phyloP scores from a whole-genome alignment of 2,113 vertebrate genomes.

The Shinisaurus crocodilurus region DNA sequence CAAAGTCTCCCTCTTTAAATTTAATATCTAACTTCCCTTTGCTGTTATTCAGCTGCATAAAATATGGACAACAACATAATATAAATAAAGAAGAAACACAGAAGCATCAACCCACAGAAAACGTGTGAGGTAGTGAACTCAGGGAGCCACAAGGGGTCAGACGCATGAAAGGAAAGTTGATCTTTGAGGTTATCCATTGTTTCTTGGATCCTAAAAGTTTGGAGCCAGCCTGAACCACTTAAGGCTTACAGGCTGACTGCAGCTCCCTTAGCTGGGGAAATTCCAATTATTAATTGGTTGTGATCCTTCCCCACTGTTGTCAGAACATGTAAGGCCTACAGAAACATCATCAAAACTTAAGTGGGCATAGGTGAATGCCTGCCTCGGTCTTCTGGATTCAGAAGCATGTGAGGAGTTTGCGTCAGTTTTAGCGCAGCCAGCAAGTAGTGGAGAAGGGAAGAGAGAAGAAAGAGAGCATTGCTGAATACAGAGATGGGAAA shows the following conservation, averaged over 20 bases:
- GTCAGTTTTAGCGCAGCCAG: background rate
- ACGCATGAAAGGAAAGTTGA: slow-evolving; percentile 48
- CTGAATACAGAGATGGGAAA: background rate
- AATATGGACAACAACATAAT: background rate
- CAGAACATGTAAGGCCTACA: background rate
- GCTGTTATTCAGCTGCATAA: background rate
- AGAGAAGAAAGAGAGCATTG: background rate
- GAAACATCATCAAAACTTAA: background rate
- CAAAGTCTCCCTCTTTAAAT: background rate
- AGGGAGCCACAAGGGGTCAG: slow-evolving; percentile 65
- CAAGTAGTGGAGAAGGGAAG: background rate
- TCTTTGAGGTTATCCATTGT: background rate
- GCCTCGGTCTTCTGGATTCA: background rate
- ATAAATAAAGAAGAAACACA: background rate
- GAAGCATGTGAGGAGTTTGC: background rate
- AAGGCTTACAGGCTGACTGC: too few species aligned
- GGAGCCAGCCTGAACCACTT: background rate
- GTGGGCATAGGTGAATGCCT: background rate
- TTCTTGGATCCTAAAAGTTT: background rate
- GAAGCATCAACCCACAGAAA: background rate
- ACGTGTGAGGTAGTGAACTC: background rate
- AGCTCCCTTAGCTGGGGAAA: background rate
- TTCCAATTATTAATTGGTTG: background rate
- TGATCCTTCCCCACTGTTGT: background rate
- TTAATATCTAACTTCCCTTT: background rate